Base-by-base conservation (phyloP, 2,888 invertebrate genomes). In the Villa cingulata region DNA sequence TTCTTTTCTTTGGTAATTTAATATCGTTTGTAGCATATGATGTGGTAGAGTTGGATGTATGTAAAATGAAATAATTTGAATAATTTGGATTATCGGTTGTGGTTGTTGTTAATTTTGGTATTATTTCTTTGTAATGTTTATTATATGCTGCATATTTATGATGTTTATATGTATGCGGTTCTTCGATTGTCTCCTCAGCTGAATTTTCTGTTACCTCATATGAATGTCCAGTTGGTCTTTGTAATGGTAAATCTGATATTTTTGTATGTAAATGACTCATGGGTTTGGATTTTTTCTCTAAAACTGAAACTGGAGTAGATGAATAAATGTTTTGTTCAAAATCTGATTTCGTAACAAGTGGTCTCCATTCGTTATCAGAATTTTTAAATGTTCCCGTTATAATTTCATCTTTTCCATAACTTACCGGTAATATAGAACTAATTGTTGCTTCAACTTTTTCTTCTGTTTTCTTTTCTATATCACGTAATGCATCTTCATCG, bases 401-500 rank as follows among this genome's bases (percentile, higher is more conserved):
- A 37, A 64, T 51, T 38, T 62, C 58, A 43, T 59, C 53, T 49
- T 48, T 54, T n/a, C 15, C 15, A 39, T 29, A 17, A 17, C 40
- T 48, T n/a, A n/a, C n/a, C 2, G 48, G 48, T n/a, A 44, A 39
- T 27, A 48, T 16, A 18, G 43, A 14, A 41, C 44, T 41, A 15
- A 48, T 48, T 27, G 48, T 48, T 17, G 60, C 62, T 55, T 66
- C 66, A 4, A 59, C 64, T 39, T 65, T 61, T 16, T 61, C 51
- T 41, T 66, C 66, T 48, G 66, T 65, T 27, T 66, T 61, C 45
- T 60, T 63, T 51, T 66, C 68, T 46, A 65, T 43, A 51, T 58
- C 50, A 48, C 62, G 46, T 42, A 65, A 39, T 46, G 61, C 53
- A 38, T 53, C 50, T 2, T 47, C 46, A n/a, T 50, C 55, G 34